A percentile compares a stretch with the other conserved stretches of the same genome.
Conservation (phyloP, 2,113 vertebrate genomes). For the Cervus canadensis region DNA sequence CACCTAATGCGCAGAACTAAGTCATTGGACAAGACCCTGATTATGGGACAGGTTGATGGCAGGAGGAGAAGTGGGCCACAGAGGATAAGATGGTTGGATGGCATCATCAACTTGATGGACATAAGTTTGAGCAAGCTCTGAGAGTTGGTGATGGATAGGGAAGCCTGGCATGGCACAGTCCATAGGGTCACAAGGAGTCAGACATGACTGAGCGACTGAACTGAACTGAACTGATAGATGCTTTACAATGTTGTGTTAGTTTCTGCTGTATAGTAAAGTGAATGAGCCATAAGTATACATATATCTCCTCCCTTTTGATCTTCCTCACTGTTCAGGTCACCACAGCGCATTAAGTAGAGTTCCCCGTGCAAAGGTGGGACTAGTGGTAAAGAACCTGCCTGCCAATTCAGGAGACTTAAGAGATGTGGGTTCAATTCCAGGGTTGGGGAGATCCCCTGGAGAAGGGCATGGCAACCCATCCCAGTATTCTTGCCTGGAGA, state of each 20-base stretch:
- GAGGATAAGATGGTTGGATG: neutral
- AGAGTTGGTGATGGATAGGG: neutral
- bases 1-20: neutral
- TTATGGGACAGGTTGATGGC: neutral
- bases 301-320: neutral
- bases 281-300: neutral
- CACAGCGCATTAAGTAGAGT: neutral
- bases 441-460: neutral
- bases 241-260: neutral
- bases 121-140: neutral
- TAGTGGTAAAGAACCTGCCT: neutral
- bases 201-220: neutral
- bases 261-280: neutral
- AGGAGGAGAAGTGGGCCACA: neutral
- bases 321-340: neutral
- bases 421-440: neutral
- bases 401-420: neutral
- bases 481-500: neutral
- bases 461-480: neutral
- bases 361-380: neutral
- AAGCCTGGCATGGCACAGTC: neutral
- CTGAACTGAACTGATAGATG: neutral
- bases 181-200: neutral
- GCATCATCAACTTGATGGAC: fast-evolving
- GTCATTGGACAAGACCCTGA: neutral